A percentile compares a stretch with the other conserved stretches of the same genome.
Evolutionary conservation across 53 echinoderm and acorn worm genomes (phyloP).

Genomic region (Antedon mediterranea): DNA sequence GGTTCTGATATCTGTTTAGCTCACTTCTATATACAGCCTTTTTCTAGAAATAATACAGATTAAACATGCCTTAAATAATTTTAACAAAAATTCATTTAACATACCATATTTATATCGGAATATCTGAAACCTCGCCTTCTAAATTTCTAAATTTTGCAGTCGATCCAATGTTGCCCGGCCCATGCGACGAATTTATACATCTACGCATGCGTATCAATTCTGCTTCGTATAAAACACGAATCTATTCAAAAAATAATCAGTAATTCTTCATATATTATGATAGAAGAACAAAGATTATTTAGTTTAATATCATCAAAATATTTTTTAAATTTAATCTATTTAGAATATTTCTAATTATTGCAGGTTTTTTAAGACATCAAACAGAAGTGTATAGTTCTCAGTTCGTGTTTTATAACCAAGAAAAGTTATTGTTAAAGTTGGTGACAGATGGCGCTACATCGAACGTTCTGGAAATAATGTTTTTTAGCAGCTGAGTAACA

Average conservation of each 20-base stretch:
- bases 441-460: not conserved
- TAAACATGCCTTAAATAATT: not conserved
- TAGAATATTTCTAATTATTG: not conserved
- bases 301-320: not conserved
- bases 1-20: too few species aligned
- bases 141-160: not conserved
- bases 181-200: not conserved
- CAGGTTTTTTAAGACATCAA: not conserved
- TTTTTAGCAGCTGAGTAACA: too few species aligned
- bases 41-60: too few species aligned
- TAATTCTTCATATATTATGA: too few species aligned
- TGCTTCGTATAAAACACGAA: not conserved
- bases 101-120: not conserved
- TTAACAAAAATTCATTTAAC: not conserved
- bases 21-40: too few species aligned
- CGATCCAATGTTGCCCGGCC: not conserved
- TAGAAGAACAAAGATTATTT: too few species aligned
- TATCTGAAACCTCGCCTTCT: not conserved
- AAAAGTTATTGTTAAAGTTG: not conserved
- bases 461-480: not conserved
- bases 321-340: not conserved
- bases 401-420: not conserved
- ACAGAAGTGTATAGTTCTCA: not conserved
- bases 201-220: not conserved
- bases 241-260: not conserved